Percentiles rank a stretch among this genome's conserved stretches.
phyloP scores from a whole-genome alignment of 2,888 invertebrate genomes.

The Noctua janthe region DNA sequence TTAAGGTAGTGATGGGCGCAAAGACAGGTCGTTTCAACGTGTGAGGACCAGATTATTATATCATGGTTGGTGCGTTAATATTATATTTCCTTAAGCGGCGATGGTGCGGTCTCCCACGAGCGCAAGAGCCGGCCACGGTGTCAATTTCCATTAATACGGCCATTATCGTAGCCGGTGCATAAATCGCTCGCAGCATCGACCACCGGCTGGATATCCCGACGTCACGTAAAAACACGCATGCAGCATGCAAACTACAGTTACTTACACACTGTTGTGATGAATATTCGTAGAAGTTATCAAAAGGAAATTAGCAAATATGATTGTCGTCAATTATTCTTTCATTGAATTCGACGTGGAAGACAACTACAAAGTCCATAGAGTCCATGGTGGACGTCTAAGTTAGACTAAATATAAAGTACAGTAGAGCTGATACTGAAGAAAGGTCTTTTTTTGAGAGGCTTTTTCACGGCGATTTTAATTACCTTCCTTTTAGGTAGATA shows the following conservation, averaged over 20 bases:
- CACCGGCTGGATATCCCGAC: conserved; percentile 73
- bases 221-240: conserved; percentile 51
- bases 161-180: conserved; percentile 84
- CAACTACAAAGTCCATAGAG: not conserved
- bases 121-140: conserved; percentile 78
- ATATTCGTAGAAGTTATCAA: conserved; percentile 15
- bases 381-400: not conserved
- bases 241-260: conserved; percentile 48
- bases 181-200: conserved; percentile 84
- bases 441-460: not conserved
- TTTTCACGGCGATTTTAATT: not conserved
- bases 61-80: conserved; percentile 85
- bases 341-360: not conserved
- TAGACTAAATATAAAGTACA: not conserved
- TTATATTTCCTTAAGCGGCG: conserved; percentile 86
- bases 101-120: conserved; percentile 75
- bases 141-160: conserved; percentile 88
- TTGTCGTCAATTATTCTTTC: not conserved
- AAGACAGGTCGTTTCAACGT: conserved; percentile 80
- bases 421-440: not conserved
- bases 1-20: conserved; percentile 74
- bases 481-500: not conserved
- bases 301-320: conserved; percentile 5
- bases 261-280: conserved; percentile 3
- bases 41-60: conserved; percentile 85